Evolutionary conservation across 2,888 invertebrate genomes (phyloP).

Genomic region (Amitus sp.): DNA sequence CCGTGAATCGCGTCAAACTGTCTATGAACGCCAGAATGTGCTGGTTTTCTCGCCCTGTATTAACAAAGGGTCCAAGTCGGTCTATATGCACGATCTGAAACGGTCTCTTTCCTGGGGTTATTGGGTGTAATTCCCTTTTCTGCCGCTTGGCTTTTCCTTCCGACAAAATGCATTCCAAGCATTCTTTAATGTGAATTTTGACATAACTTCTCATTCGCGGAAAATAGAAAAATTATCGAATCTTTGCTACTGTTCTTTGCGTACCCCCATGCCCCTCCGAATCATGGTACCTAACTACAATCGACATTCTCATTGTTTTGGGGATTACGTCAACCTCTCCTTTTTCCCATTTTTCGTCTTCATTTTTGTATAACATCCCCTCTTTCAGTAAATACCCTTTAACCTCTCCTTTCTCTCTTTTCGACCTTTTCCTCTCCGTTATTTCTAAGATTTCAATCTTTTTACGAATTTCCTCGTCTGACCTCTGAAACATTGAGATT

Average conservation of each 20-base stretch:
- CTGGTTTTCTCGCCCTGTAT: slow-evolving; percentile 12
- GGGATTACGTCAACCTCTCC: slow-evolving; percentile 27
- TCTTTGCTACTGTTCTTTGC: not conserved
- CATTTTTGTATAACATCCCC: slow-evolving; percentile 20
- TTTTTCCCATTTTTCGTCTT: not conserved
- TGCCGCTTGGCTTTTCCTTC: slow-evolving; percentile 16
- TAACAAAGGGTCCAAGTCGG: slow-evolving; percentile 34
- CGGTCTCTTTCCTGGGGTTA: slow-evolving; percentile 5
- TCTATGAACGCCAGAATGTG: slow-evolving; percentile 30
- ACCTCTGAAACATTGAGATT: not conserved
- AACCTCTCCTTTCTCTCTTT: too few relatives aligned
- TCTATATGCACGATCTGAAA: slow-evolving; percentile 33
- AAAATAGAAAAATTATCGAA: slow-evolving; percentile 12
- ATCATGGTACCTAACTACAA: slow-evolving; percentile 28
- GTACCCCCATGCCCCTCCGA: slow-evolving; percentile 21
- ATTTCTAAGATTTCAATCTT: too few relatives aligned
- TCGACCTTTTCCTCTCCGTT: too few relatives aligned
- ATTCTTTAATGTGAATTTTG: slow-evolving; percentile 3
- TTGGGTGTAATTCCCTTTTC: not conserved
- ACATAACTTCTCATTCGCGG: slow-evolving; percentile 9
- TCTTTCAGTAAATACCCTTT: slow-evolving; percentile 8
- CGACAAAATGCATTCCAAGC: slow-evolving; percentile 14
- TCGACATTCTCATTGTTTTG: slow-evolving; percentile 22
- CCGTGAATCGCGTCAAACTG: slow-evolving; percentile 28
- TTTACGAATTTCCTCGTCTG: too few relatives aligned